Percentiles rank a stretch among this genome's conserved stretches.
These are phyloP conservation scores for Corythornis leucogaster DNA, from an alignment of 2,797 vertebrate species.

Conservation along the genomic window DNA sequence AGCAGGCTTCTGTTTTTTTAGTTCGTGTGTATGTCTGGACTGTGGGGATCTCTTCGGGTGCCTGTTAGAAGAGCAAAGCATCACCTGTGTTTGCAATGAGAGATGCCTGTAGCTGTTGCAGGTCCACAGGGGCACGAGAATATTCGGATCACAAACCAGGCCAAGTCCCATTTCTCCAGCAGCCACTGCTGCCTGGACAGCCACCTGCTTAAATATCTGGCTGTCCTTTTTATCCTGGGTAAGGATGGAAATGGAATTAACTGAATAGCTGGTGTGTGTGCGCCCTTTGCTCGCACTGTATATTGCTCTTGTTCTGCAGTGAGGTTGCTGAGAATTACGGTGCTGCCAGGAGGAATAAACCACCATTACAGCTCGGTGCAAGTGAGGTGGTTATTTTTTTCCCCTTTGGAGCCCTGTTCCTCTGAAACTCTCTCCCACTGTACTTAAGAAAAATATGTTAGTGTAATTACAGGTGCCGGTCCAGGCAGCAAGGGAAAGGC, in stretches of 20 bases:
- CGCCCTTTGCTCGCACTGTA: neutral
- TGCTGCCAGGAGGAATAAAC: neutral
- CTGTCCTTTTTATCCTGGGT: neutral
- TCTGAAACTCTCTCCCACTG: neutral
- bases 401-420: neutral
- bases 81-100: neutral
- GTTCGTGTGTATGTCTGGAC: fast-evolving
- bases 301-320: fast-evolving
- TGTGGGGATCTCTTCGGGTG: neutral
- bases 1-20: fast-evolving
- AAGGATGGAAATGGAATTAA: neutral
- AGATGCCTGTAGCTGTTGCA: neutral
- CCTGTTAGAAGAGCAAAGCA: neutral
- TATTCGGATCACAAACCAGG: neutral
- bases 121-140: neutral
- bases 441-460: neutral
- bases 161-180: neutral
- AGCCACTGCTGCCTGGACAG: neutral
- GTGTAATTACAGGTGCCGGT: neutral
- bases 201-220: neutral
- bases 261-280: neutral
- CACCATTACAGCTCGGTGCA: fast-evolving
- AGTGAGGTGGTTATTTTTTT: neutral
- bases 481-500: neutral
- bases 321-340: neutral